Base-by-base conservation (phyloP, 1,140 invertebrate species). In the Cherax quadricarinatus region DNA sequence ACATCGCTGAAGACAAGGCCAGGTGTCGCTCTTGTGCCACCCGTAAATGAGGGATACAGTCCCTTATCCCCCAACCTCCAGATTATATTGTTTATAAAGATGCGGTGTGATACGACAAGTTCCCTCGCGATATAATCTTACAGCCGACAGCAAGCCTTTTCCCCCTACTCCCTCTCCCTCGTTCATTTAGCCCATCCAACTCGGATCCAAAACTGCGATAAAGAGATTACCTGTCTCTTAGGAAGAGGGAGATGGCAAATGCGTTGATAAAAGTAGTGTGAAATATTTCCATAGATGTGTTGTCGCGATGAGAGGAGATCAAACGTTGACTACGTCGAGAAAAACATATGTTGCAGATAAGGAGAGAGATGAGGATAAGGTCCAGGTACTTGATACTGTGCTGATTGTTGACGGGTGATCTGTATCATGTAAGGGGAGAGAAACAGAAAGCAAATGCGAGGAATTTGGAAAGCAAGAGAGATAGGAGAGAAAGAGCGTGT, bases 71-170 rank as follows among this genome's bases (percentile, higher is more conserved):
- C 6, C 86, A 41, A 10, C 86, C 21, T 73, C 7, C 41, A 24
- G 84, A 87, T 87, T 53, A 78, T 53, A 78, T 79, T 75, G 70
- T 75, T 48, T 75, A 87, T 87, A 87, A 87, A 87, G 86, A 87
- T 87, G 86, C 73, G 62, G 48, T 24, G 14, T 51, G 86, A 87
- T 87, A 57, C 21, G 30, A 30, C 2, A 4, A 49, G 41, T 14
- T 53, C 24, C 70, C 51, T 7, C 51, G 21, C 16, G 86, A 87
- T 53, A 79, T 57, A 57, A 87, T 87, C 86, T 87, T 78, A 21
- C 86, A 14, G 49, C 70, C 30, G 86, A 70, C 86, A 78, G 70
- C 73, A 41, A 79, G 24, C 49, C 70, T 57, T 73, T 60, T 87
- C 53, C 86, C 78, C 75, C 75, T 57, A 57, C 16, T 18, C 70